Conservation (phyloP, 1,140 invertebrate genomes). For the Gryon sp. region DNA sequence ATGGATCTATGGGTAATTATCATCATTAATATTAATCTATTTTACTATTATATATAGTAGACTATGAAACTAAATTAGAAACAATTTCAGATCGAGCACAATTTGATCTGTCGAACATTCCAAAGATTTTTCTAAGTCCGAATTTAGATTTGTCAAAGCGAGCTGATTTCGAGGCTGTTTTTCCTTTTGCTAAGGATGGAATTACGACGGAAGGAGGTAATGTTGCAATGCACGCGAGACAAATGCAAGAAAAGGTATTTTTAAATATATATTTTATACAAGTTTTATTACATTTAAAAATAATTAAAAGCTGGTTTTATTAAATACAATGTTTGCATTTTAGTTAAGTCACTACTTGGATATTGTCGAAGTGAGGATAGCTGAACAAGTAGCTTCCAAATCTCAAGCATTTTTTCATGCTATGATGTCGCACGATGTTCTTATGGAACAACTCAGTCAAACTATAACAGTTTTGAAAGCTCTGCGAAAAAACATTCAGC, state of each 20-base stretch:
- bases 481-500: conserved; percentile 84
- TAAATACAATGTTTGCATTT: conserved; percentile 19
- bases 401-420: conserved; percentile 98
- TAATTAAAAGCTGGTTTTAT: not conserved
- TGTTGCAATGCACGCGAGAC: conserved; percentile 76
- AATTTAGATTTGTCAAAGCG: conserved; percentile 90
- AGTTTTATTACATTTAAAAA: not conserved
- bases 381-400: conserved; percentile 96
- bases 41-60: not conserved
- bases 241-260: conserved; percentile 83
- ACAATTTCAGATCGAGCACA: conserved; percentile 74
- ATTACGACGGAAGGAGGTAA: conserved; percentile 69
- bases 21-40: not conserved
- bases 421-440: conserved; percentile 96
- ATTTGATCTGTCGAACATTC: conserved; percentile 85
- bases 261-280: not conserved
- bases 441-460: conserved; percentile 92
- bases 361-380: conserved; percentile 96
- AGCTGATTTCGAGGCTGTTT: conserved; percentile 93
- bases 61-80: conserved; percentile 14
- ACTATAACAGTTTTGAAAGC: conserved; percentile 89
- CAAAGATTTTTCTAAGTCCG: conserved; percentile 92
- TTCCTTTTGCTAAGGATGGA: conserved; percentile 82
- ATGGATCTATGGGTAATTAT: conserved; percentile 66
- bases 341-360: conserved; percentile 95